Conservation (phyloP, 2,113 vertebrate genomes). For the Prochilodus magdalenae region DNA sequence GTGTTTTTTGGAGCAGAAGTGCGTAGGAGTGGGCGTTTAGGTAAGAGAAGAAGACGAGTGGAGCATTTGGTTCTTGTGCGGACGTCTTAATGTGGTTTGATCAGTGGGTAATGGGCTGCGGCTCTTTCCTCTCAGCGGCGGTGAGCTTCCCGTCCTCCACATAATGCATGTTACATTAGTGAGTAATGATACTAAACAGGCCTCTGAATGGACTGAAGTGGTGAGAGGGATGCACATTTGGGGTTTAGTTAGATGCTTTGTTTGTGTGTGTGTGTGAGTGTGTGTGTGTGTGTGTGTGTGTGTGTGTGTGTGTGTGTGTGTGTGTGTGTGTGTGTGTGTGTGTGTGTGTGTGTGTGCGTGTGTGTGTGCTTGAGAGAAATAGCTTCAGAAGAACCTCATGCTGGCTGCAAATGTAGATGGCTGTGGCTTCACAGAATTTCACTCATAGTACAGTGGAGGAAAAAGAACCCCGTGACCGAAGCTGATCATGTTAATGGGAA, state of each 20-base stretch:
- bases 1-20: background rate
- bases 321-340: too few relatives aligned
- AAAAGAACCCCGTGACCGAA: background rate
- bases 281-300: too few relatives aligned
- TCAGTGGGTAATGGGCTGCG: slow-evolving; percentile 34
- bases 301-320: too few relatives aligned
- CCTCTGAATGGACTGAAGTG: slow-evolving; percentile 10
- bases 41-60: background rate
- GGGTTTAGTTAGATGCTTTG: slow-evolving; percentile 1
- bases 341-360: too few relatives aligned
- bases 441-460: too few relatives aligned
- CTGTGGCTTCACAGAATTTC: too few relatives aligned
- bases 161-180: slow-evolving; percentile 34
- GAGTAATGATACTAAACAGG: slow-evolving; percentile 38
- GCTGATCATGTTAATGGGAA: background rate
- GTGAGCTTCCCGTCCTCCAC: slow-evolving; percentile 26
- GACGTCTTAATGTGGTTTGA: slow-evolving; percentile 37
- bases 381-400: too few relatives aligned
- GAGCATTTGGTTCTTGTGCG: background rate
- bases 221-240: slow-evolving; percentile 37
- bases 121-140: slow-evolving; percentile 31
- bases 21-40: background rate
- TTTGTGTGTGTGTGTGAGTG: slow-evolving; percentile 25
- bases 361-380: background rate
- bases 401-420: too few relatives aligned